These are phyloP conservation scores for Trididemnum clinides DNA, from an alignment of 23 tunicate genomes.

Conservation along the genomic window DNA sequence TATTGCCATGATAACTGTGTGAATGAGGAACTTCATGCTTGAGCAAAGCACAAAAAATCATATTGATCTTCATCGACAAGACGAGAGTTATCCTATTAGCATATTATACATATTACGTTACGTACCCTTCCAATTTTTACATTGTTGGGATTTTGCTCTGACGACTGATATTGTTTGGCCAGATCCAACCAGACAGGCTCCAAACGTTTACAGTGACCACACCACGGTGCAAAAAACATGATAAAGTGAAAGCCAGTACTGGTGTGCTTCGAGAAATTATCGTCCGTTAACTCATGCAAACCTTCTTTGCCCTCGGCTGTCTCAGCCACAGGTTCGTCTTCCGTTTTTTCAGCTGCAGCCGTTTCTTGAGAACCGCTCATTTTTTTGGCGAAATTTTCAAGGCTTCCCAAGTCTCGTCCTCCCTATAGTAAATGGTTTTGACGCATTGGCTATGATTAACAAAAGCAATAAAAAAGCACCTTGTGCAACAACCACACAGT, in stretches of 20 bases:
- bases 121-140: conserved; percentile 76
- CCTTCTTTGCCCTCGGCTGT: conserved; percentile 60
- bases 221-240: conserved; percentile 93
- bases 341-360: not conserved
- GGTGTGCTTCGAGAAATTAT: conserved; percentile 52
- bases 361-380: not conserved
- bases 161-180: conserved; percentile 43
- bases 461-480: too few relatives aligned
- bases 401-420: not conserved
- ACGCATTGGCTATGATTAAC: too few relatives aligned
- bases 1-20: too few relatives aligned
- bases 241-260: conserved; percentile 64
- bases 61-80: not conserved
- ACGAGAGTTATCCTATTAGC: not conserved
- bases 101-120: not conserved
- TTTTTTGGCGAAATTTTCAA: not conserved
- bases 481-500: too few relatives aligned
- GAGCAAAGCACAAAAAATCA: too few relatives aligned
- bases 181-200: conserved; percentile 83
- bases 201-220: conserved; percentile 86
- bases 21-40: too few relatives aligned
- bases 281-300: conserved; percentile 60
- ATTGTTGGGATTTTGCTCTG: conserved; percentile 7
- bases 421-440: not conserved
- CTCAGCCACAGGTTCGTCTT: not conserved